Base-by-base conservation (phyloP, 2,888 invertebrate species). In the Aleiodes alternator region DNA sequence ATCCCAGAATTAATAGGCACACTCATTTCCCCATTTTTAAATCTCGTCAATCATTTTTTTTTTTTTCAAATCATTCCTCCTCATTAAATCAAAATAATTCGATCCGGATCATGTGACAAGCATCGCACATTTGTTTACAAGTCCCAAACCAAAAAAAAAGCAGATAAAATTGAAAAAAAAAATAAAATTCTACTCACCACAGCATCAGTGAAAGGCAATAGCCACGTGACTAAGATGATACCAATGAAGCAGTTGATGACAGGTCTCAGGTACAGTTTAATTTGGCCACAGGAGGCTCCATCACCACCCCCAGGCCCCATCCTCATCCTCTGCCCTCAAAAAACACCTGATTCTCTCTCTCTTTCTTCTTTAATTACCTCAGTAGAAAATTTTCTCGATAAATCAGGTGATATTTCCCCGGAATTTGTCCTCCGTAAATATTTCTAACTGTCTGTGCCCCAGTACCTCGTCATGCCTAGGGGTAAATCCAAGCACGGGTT, bases 161-260 rank as follows among this genome's bases (percentile, higher is more conserved):
- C 34, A 34, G 34, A 34, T 6, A 34, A 4, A 34, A 61, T 38
- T 50, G 53, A 75, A 64, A 53, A 50, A 11, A 61, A 66, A 53
- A 70, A 78, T 23, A 1, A 23, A 23, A 23, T 23, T 23, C 23
- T 23, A 86, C 87, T 87, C 79, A 87, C 87, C 82, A 82, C 85
- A 78, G 86, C 84, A 48, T 84, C 80, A 76, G 74, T 69, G 78
- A 78, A 73, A 75, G 82, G 81, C 75, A 82, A 78, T 34, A 53
- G 50, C 81, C 82, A 82, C 73, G 79, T 75, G 75, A 81, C 76
- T 64, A 78, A 59, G 72, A 79, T 51, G 69, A 84, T 78, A 76
- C 80, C 83, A 79, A 86, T 81, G 80, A 83, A 78, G 75, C 79
- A 82, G 81, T 55, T 72, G 43, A 72, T 53, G 48, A 68, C 73